Evolutionary conservation across 2,797 vertebrate species (phyloP).

Genomic region (Hylomyscus alleni): DNA sequence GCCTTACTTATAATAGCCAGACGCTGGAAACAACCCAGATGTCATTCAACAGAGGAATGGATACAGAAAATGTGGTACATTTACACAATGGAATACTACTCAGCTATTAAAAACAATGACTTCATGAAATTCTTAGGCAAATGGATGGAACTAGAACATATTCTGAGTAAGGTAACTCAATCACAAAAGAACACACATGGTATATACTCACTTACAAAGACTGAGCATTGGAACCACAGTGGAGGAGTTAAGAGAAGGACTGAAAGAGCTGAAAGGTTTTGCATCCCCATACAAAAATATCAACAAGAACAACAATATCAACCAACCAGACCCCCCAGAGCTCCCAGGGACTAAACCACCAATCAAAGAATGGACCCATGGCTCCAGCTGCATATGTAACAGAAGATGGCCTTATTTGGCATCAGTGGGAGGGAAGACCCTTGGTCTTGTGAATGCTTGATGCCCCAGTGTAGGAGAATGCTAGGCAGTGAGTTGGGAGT

Average conservation of each 20-base stretch:
- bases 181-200: neutral
- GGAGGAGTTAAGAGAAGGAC: neutral
- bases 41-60: neutral
- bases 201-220: neutral
- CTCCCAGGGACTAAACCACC: neutral
- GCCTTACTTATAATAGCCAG: no score
- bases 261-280: neutral
- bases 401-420: neutral
- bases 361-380: neutral
- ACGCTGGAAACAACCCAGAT: no score
- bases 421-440: neutral
- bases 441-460: neutral
- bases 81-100: neutral
- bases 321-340: neutral
- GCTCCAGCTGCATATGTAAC: neutral
- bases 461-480: neutral
- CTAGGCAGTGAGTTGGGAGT: neutral
- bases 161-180: neutral
- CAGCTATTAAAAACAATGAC: neutral
- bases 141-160: neutral
- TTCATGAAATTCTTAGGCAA: neutral
- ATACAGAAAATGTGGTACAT: neutral
- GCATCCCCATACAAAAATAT: neutral
- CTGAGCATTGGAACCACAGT: neutral
- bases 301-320: neutral